Evolutionary conservation across 2,113 vertebrate species (phyloP).

Genomic region (Pluvianellus socialis): DNA sequence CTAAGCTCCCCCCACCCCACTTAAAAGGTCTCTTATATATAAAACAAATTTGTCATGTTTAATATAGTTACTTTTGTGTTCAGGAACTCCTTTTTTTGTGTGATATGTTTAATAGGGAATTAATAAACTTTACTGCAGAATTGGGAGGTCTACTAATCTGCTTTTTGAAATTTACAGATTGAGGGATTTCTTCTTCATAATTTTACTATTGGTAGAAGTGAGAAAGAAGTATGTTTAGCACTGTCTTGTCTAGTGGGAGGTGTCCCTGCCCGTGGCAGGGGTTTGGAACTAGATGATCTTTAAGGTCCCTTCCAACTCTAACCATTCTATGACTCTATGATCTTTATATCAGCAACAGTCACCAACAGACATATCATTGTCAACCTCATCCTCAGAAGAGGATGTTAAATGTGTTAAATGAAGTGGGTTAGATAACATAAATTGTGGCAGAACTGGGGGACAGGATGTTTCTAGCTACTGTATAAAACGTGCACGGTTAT

Average conservation of each 20-base stretch:
- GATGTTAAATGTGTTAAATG: not conserved
- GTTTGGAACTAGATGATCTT: not conserved
- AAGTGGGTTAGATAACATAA: not conserved
- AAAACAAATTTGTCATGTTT: not conserved
- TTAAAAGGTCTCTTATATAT: not conserved
- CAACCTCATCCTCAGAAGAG: not conserved
- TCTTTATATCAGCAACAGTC: not conserved
- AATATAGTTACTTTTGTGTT: not conserved
- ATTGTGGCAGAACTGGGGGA: not conserved
- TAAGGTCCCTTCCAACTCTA: not conserved
- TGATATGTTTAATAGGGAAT: not conserved
- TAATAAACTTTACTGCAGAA: not conserved
- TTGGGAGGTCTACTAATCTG: not conserved
- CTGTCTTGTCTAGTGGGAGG: not conserved
- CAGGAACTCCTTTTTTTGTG: not conserved
- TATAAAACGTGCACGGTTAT: not conserved
- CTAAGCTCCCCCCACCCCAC: fast-evolving
- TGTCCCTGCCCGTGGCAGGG: not conserved
- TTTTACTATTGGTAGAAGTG: not conserved
- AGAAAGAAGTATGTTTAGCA: not conserved
- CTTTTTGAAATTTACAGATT: not conserved
- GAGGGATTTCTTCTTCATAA: not conserved
- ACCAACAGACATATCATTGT: not conserved
- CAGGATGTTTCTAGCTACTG: not conserved
- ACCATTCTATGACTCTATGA: not conserved